Evolutionary conservation across 2,888 invertebrate species (phyloP).

Genomic region (Gerosis bhagava): DNA sequence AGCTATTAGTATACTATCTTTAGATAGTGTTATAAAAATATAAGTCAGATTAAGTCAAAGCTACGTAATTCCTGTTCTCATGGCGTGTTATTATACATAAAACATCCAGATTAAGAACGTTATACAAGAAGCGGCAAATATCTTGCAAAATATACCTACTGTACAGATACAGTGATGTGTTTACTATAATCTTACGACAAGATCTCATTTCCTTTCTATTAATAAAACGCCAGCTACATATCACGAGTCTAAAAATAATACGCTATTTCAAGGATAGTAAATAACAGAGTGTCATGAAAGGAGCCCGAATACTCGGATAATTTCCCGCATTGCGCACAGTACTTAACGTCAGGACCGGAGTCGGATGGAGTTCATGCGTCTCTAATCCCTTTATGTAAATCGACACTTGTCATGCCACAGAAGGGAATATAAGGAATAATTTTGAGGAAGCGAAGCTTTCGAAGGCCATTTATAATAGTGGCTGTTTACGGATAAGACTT

Average conservation of each 20-base stretch:
- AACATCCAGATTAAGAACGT: no score
- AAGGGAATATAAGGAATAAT: neutral
- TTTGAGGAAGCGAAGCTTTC: neutral
- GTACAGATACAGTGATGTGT: no score
- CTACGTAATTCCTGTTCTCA: no score
- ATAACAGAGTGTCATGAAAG: constrained; percentile 27
- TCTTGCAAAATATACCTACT: no score
- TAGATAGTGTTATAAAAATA: no score
- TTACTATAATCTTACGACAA: neutral
- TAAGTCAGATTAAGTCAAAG: no score
- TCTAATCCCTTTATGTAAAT: constrained; percentile 53
- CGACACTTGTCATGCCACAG: constrained; percentile 26
- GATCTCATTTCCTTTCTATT: neutral
- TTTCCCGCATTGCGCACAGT: constrained; percentile 41
- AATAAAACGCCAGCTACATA: constrained; percentile 1
- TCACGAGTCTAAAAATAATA: constrained; percentile 12
- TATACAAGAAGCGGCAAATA: no score
- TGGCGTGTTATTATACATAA: no score
- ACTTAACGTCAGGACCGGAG: constrained; percentile 42
- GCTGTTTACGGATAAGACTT: no score
- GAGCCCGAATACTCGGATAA: constrained; percentile 35
- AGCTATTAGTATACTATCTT: no score
- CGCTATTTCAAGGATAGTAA: constrained; percentile 24
- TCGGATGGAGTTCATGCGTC: constrained; percentile 33
- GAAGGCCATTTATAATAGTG: neutral